These are phyloP conservation scores for Coenobita brevimanus DNA, from an alignment of 1,140 invertebrate species.

Conservation along the genomic window DNA sequence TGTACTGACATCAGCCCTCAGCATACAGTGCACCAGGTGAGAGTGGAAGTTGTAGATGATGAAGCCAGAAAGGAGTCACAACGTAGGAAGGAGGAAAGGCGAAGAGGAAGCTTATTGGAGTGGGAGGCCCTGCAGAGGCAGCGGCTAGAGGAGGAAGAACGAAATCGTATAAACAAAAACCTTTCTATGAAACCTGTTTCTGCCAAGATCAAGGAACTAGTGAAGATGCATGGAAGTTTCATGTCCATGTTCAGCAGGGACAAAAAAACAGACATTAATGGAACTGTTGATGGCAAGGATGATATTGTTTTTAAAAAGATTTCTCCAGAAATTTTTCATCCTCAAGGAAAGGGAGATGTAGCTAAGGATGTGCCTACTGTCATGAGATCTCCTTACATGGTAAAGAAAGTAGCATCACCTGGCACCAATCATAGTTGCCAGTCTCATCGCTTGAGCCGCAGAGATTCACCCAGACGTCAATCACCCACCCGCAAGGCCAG, in stretches of 20 bases:
- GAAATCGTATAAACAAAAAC: constrained; percentile 64
- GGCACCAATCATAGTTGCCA: background rate
- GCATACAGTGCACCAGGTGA: constrained; percentile 37
- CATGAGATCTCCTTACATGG: constrained; percentile 68
- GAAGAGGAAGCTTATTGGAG: constrained; percentile 51
- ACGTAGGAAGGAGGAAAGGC: constrained; percentile 9
- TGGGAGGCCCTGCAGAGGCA: constrained; percentile 67
- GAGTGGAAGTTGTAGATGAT: constrained; percentile 47
- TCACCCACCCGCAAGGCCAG: constrained; percentile 24
- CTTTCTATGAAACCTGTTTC: constrained; percentile 64
- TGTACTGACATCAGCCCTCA: background rate
- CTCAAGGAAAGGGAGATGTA: constrained; percentile 6
- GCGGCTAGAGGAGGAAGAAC: constrained; percentile 67
- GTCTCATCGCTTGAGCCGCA: constrained; percentile 7
- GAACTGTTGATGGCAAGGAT: constrained; percentile 65
- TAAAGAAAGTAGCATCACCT: constrained; percentile 58
- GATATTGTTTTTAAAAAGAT: constrained; percentile 65
- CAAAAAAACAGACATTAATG: constrained; percentile 64
- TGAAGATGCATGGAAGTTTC: constrained; percentile 64
- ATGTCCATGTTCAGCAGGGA: constrained; percentile 63
- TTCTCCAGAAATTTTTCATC: constrained; percentile 2
- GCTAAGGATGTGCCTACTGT: background rate
- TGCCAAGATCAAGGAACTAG: constrained; percentile 66
- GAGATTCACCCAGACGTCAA: constrained; percentile 20
- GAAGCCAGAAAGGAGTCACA: background rate